phyloP scores from a whole-genome alignment of 2,113 vertebrate genomes.

The Pelodiscus sinensis region DNA sequence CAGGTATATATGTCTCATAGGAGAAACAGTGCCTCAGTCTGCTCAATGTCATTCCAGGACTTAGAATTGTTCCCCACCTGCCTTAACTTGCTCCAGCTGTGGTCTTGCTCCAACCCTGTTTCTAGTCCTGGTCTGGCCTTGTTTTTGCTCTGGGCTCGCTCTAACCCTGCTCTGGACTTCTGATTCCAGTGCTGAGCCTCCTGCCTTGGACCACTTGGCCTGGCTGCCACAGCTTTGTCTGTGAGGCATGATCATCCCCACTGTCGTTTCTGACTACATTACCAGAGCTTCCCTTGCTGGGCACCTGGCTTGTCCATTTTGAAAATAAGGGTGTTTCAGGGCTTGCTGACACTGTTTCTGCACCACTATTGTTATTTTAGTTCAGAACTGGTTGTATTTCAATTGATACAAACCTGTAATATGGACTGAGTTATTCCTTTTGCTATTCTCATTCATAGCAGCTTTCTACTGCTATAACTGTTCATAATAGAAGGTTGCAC shows the following conservation, averaged over 20 bases:
- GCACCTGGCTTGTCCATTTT: not conserved
- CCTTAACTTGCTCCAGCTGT: not conserved
- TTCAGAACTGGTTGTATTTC: not conserved
- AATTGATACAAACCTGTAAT: not conserved
- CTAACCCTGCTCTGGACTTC: too few species aligned
- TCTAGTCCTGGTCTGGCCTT: too few species aligned
- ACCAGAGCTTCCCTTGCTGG: not conserved
- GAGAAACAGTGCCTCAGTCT: too few species aligned
- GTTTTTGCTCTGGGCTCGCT: too few species aligned
- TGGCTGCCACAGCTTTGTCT: too few species aligned
- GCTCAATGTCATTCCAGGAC: too few species aligned
- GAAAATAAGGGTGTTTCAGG: not conserved
- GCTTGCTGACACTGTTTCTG: not conserved
- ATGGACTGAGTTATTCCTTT: not conserved
- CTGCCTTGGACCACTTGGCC: too few species aligned
- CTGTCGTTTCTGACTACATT: not conserved
- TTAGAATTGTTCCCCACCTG: not conserved
- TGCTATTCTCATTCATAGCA: not conserved
- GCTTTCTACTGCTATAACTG: not conserved
- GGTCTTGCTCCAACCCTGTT: not conserved
- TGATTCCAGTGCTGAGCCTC: too few species aligned
- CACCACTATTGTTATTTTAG: not conserved
- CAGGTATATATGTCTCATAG: too few species aligned
- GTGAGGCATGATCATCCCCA: not conserved
- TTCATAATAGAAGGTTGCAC: not conserved